Evolutionary conservation across 2,113 vertebrate species (phyloP), one percentile per base, ranked within the genome.

Genomic region (Sapayoa aenigma): DNA sequence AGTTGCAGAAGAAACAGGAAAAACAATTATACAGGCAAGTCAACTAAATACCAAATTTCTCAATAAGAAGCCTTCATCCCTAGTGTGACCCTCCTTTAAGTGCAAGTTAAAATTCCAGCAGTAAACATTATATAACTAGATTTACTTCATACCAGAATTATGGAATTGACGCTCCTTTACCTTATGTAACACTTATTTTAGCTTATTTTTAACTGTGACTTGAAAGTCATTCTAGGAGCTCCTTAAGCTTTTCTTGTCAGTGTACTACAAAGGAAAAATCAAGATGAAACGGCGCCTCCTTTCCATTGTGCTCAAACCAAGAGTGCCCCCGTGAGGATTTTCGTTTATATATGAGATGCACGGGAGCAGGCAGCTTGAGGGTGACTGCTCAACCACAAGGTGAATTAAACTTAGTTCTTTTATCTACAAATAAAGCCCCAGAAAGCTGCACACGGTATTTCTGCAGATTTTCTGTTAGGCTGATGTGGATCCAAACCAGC

Each of bases 321-420:
- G 75, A 94, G 78, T 94, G 90, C 92, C 91, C 95, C 76, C 95
- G 31, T 67, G 94, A 96, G 93, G 82, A 49, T 18, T 67, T 72
- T 69, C 55, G 18, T 11, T 11, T 8, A 27, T 4, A 25, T 30
- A 25, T 24, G n/a, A 15, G 14, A n/a, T 5, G 62, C n/a, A 19
- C 7, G 53, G 30, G 30, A 42, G 9, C 3, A 55, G 56, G 1
- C 9, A 9, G 69, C 37, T 59, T n/a, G 25, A 87, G 37, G 35
- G 62, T 35, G 31, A 62, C 27, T 60, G 14, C 31, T 80, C 41
- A 71, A 2, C 24, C 62, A 8, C 11, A 28, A 84, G 10, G 25
- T 18, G 67, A 58, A 76, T 33, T 9, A 75, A 75, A 44, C 17
- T 12, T 5, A 13, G 13, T 23, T 19, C 16, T 87, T 62, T 35